These are phyloP conservation scores for Numenius phaeopus DNA, from an alignment of 2,797 vertebrate species.

Conservation along the genomic window DNA sequence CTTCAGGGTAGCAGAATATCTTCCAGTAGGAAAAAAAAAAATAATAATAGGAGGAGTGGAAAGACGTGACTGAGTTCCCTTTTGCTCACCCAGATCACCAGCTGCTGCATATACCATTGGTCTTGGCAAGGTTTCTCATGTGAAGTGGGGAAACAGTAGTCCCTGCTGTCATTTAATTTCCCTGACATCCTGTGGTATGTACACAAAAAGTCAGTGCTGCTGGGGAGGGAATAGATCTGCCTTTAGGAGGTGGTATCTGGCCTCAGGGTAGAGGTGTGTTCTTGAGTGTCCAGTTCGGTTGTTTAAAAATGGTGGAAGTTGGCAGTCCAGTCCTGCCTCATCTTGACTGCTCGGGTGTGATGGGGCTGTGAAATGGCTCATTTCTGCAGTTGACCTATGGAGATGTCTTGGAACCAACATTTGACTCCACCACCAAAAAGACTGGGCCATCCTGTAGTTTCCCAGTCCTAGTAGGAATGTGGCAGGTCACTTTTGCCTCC, in stretches of 20 bases:
- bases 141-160: not conserved
- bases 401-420: not conserved
- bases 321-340: fast-evolving
- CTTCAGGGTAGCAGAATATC: not conserved
- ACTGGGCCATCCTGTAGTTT: not conserved
- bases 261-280: not conserved
- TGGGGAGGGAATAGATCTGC: not conserved
- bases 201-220: fast-evolving
- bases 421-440: not conserved
- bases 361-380: not conserved
- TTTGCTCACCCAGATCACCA: not conserved
- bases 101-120: not conserved
- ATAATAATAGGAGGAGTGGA: not conserved
- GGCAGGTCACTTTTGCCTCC: not conserved
- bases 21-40: not conserved
- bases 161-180: not conserved
- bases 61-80: not conserved
- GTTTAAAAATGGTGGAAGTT: not conserved
- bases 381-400: not conserved
- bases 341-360: not conserved
- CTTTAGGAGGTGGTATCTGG: not conserved
- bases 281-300: not conserved
- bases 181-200: fast-evolving
- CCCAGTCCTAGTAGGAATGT: not conserved
- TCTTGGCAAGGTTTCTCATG: not conserved